Base-by-base conservation (phyloP, 1,140 invertebrate genomes). In the Manduca sexta region DNA sequence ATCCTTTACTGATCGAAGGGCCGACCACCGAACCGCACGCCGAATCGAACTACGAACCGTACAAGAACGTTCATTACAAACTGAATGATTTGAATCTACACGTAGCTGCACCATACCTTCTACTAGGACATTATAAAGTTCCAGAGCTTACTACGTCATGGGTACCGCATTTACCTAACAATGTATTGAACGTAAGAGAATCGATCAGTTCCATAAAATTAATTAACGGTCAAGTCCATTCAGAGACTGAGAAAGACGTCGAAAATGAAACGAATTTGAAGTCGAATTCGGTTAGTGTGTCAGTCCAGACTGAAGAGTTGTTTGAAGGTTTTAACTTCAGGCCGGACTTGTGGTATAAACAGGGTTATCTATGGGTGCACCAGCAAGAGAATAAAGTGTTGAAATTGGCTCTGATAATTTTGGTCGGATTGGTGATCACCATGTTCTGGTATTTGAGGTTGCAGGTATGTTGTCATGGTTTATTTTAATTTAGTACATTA, bases 101-200 rank as follows among this genome's bases (percentile, higher is more conserved):
- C 38, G 72, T 78, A 3, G 61, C 82, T 3, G 69, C 79, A 8
- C 81, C 77, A 1, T 86, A 85, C 54, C 83, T 91, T 15, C 73
- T 90, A 64, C 65, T 89, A 59, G 92, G 93, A 1, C 92, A 96
- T 73, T 96, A 97, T 71, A 91, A 95, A 85, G 88, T 96, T 46
- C 94, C 93, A 2, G 91, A 92, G 44, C 84, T 89, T 42, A 77
- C 71, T 0, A 83, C 77, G 0, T 52, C 72, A 3, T 85, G 82
- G 79, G 66, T 75, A 57, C 79, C 77, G 0, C 55, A 72, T 11
- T 14, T 83, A 7, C 79, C 82, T 2, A 82, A 76, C 45, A 53
- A 79, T 37, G 58, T 76, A 6, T 15, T 77, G 5, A 72, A 74
- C 49, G 44, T 57, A 0, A 40, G 34, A 6, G 45, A 58, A 37